phyloP scores from a whole-genome alignment of 2,113 vertebrate genomes.

The Serinus canaria region DNA sequence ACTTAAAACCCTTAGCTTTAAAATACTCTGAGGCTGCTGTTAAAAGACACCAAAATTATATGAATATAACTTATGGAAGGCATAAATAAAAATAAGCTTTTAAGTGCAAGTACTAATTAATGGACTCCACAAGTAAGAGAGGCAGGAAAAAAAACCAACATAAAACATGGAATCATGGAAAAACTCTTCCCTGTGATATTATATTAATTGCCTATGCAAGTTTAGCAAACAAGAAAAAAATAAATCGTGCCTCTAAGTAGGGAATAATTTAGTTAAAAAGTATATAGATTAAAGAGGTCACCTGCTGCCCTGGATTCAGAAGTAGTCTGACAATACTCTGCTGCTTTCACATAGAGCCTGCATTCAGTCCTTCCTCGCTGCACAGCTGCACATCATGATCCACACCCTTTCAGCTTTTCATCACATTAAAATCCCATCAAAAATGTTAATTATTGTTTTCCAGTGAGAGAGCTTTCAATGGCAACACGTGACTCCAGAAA shows the following conservation, averaged over 20 bases:
- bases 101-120: neutral
- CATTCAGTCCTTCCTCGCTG: neutral
- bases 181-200: neutral
- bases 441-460: conserved; percentile 26
- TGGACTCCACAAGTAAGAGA: neutral
- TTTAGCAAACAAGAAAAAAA: neutral
- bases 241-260: neutral
- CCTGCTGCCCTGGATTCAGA: neutral
- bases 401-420: neutral
- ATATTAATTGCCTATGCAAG: neutral
- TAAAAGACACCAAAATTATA: neutral
- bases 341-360: neutral
- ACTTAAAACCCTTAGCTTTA: neutral
- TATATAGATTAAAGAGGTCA: neutral
- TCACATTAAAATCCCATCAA: neutral
- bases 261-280: neutral
- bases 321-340: neutral
- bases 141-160: neutral
- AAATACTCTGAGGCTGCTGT: neutral
- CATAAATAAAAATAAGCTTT: neutral
- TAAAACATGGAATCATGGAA: neutral
- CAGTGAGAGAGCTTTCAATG: neutral
- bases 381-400: neutral
- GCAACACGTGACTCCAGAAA: neutral
- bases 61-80: neutral